These are phyloP conservation scores for Harpagoxenus sublaevis DNA, from an alignment of 2,888 invertebrate genomes.

Conservation along the genomic window DNA sequence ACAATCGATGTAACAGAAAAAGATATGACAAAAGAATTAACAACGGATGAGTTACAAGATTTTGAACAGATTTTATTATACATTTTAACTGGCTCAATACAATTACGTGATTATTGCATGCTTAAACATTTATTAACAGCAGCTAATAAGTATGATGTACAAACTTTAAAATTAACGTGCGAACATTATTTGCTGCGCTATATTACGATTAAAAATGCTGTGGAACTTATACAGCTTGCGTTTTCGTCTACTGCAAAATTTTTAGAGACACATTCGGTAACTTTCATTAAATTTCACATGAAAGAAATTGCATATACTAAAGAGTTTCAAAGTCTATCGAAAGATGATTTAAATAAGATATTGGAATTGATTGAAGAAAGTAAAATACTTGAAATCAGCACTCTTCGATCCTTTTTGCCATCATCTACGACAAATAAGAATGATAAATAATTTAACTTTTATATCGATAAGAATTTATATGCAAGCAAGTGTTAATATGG, in stretches of 20 bases:
- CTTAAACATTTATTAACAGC: background rate
- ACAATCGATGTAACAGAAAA: background rate
- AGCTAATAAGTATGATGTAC: background rate
- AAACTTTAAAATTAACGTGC: background rate
- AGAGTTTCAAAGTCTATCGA: background rate
- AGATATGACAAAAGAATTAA: background rate
- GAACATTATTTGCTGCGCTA: background rate
- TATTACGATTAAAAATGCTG: background rate
- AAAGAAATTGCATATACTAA: background rate
- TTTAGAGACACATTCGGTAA: background rate
- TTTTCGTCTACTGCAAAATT: background rate
- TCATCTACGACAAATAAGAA: too few species aligned
- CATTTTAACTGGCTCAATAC: background rate
- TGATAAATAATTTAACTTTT: too few species aligned
- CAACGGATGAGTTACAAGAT: background rate
- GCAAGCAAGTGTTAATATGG: too few species aligned
- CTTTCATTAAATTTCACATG: conserved; percentile 2
- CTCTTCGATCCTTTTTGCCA: too few species aligned
- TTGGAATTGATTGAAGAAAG: background rate
- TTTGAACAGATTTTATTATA: background rate
- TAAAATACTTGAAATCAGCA: too few species aligned
- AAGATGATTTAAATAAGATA: background rate
- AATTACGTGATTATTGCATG: background rate
- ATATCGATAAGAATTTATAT: too few species aligned
- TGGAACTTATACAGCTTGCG: background rate